phyloP scores from a whole-genome alignment of 2,113 vertebrate genomes.

The Petrocephalus microphthalmus region DNA sequence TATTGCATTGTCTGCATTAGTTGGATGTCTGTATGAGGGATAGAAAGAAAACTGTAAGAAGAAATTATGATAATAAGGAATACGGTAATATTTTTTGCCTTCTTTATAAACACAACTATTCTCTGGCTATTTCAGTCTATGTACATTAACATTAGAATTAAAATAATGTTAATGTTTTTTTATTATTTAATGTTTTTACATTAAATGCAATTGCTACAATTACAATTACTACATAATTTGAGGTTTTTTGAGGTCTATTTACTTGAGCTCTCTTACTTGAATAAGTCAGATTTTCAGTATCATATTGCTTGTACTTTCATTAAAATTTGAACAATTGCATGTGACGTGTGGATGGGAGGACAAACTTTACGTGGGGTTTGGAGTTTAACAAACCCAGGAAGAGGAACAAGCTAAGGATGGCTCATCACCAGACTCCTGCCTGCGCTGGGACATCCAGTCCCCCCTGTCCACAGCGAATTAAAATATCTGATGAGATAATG shows the following conservation, averaged over 20 bases:
- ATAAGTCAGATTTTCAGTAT: background rate
- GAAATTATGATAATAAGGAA: background rate
- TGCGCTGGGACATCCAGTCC: background rate
- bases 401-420: background rate
- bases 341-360: background rate
- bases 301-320: background rate
- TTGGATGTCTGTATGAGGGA: background rate
- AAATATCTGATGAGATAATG: too few relatives aligned
- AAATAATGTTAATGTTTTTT: background rate
- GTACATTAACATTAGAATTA: background rate
- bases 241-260: conserved; percentile 15
- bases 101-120: too few relatives aligned
- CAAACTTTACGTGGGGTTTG: background rate
- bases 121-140: background rate
- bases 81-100: background rate
- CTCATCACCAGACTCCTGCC: background rate
- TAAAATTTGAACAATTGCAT: background rate
- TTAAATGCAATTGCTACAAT: too few relatives aligned
- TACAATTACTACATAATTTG: too few relatives aligned
- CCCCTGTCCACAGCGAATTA: background rate
- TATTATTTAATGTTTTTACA: conserved; percentile 12
- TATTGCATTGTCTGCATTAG: background rate
- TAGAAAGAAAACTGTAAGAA: background rate
- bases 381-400: background rate
- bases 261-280: background rate